Evolutionary conservation across 92 coral and sea anemone species (phyloP).

Genomic region (Muricea muricata): DNA sequence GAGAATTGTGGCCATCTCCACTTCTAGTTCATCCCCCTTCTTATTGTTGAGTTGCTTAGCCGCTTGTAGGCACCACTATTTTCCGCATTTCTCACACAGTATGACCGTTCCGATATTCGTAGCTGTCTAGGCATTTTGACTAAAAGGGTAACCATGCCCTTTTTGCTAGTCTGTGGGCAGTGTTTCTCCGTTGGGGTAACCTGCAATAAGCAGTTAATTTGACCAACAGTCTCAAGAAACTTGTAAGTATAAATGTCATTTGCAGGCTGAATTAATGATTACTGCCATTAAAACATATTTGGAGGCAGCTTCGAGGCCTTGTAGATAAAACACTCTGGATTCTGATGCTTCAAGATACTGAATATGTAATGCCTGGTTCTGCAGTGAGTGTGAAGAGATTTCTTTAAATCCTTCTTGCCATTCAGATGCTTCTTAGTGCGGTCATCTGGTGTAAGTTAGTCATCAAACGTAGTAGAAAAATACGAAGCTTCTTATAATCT

Average conservation of each 20-base stretch:
- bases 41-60: slow-evolving; percentile 30
- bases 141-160: slow-evolving; percentile 59
- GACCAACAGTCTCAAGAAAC: too few relatives aligned
- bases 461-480: slow-evolving; percentile 29
- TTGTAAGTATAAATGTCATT: too few relatives aligned
- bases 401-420: slow-evolving; percentile 10
- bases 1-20: slow-evolving; percentile 45
- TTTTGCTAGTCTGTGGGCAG: slow-evolving; percentile 35
- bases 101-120: slow-evolving; percentile 57
- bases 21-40: slow-evolving; percentile 49
- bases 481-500: background rate
- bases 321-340: slow-evolving; percentile 38
- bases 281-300: slow-evolving; percentile 29
- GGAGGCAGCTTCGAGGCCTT: slow-evolving; percentile 40
- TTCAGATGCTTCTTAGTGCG: slow-evolving; percentile 41
- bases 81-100: slow-evolving; percentile 61
- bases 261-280: too few relatives aligned
- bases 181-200: slow-evolving; percentile 54
- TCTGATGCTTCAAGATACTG: slow-evolving; percentile 39
- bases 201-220: slow-evolving; percentile 9
- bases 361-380: slow-evolving; percentile 35
- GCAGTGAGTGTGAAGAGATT: slow-evolving; percentile 46
- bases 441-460: slow-evolving; percentile 43
- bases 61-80: slow-evolving; percentile 55
- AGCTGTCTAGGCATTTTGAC: slow-evolving; percentile 47